These are phyloP conservation scores for Etheostoma nigrum DNA, from an alignment of 2,797 vertebrate species.

Conservation along the genomic window DNA sequence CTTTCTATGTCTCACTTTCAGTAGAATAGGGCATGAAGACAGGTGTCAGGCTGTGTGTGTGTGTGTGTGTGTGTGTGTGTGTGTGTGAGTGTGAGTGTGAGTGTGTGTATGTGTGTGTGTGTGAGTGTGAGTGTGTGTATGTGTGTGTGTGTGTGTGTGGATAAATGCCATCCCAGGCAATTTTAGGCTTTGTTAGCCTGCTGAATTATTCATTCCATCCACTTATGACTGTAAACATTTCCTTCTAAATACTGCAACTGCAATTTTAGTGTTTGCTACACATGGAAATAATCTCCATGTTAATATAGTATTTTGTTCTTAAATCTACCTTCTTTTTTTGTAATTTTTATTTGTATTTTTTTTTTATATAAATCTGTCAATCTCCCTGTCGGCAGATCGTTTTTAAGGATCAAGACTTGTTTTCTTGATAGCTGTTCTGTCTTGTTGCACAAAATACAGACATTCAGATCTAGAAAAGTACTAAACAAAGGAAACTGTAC, in stretches of 20 bases:
- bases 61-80: slow-evolving; percentile 4
- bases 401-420: neutral
- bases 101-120: slow-evolving; percentile 8
- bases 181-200: slow-evolving; percentile 25
- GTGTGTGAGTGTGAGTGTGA: slow-evolving; percentile 4
- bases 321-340: neutral
- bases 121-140: slow-evolving; percentile 12
- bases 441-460: neutral
- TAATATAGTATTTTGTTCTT: neutral
- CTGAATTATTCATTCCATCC: slow-evolving; percentile 40
- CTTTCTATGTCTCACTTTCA: slow-evolving; percentile 49
- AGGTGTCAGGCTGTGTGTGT: slow-evolving; percentile 12
- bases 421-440: neutral
- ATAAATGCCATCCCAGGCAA: neutral
- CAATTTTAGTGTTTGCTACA: neutral
- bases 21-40: slow-evolving; percentile 15
- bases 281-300: neutral
- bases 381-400: neutral
- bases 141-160: slow-evolving; percentile 9
- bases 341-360: neutral
- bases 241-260: neutral
- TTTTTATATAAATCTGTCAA: too few relatives aligned
- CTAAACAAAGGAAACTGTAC: neutral
- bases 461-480: neutral
- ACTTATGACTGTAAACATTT: slow-evolving; percentile 33